A percentile compares a stretch with the other conserved stretches of the same genome.
Conservation (phyloP, 1,140 invertebrate species). For the Diploscapter pachys region DNA sequence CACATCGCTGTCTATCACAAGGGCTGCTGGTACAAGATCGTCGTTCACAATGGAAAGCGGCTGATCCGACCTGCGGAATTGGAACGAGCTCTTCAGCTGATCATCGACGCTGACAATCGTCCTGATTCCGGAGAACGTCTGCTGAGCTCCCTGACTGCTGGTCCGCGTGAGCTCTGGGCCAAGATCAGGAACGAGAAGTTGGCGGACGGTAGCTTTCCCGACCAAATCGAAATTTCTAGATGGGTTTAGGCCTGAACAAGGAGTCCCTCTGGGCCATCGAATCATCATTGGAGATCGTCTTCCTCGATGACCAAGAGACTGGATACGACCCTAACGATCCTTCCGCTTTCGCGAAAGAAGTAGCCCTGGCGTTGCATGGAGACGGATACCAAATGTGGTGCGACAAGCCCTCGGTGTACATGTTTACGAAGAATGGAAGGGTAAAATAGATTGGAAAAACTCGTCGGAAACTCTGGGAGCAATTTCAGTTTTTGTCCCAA, state of each 20-base stretch:
- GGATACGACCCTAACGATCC: conserved; percentile 30
- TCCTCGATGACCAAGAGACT: conserved; percentile 44
- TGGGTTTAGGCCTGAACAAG: conserved; percentile 22
- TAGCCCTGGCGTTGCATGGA: conserved; percentile 36
- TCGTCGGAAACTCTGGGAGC: neutral
- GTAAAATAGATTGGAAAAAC: conserved; percentile 11
- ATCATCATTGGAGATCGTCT: conserved; percentile 40
- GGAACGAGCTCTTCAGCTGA: conserved; percentile 40
- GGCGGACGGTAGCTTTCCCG: conserved; percentile 7
- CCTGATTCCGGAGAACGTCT: conserved; percentile 29
- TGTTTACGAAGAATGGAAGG: conserved; percentile 42
- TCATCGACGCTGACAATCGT: conserved; percentile 30
- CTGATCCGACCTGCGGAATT: conserved; percentile 39
- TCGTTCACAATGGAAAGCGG: conserved; percentile 33
- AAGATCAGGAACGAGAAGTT: conserved; percentile 40
- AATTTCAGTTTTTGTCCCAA: conserved; percentile 39
- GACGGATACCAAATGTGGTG: conserved; percentile 44
- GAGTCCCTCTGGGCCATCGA: conserved; percentile 42
- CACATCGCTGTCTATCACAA: conserved; percentile 44
- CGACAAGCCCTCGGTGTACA: conserved; percentile 43
- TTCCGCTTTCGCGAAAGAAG: conserved; percentile 36
- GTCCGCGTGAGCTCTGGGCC: conserved; percentile 43
- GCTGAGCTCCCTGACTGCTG: conserved; percentile 36
- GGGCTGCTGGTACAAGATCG: conserved; percentile 44
- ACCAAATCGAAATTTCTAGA: no score